Evolutionary conservation across 1,140 invertebrate genomes (phyloP).

Genomic region (Ganaspis sp.): DNA sequence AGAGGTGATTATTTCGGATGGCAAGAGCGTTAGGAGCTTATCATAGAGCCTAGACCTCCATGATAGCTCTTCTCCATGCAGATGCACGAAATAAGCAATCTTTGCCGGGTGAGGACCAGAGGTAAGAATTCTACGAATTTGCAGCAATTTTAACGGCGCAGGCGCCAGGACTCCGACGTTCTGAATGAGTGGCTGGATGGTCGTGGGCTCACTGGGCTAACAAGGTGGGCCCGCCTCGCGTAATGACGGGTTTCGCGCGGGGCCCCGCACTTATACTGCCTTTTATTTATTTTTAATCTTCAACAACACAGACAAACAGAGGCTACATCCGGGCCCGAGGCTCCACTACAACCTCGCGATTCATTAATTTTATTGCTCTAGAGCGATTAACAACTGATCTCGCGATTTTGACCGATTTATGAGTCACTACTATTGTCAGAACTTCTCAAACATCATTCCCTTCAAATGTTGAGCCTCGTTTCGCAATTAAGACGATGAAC

Average conservation of each 20-base stretch:
- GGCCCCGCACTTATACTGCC: slow-evolving; percentile 74
- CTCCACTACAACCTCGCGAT: slow-evolving; percentile 58
- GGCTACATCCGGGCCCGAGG: slow-evolving; percentile 72
- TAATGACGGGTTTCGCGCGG: slow-evolving; percentile 76
- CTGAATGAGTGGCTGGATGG: slow-evolving; percentile 70
- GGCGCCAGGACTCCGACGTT: slow-evolving; percentile 71
- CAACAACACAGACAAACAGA: slow-evolving; percentile 64
- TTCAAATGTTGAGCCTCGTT: neutral
- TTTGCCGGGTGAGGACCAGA: slow-evolving; percentile 57
- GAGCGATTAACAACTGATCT: slow-evolving; percentile 51
- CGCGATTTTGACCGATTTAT: slow-evolving; percentile 42
- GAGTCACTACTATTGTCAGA: slow-evolving; percentile 41
- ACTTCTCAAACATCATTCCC: slow-evolving; percentile 15
- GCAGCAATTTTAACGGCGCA: slow-evolving; percentile 75
- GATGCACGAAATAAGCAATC: slow-evolving; percentile 63
- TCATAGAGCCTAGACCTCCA: neutral
- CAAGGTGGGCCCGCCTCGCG: slow-evolving; percentile 76
- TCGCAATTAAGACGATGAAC: neutral
- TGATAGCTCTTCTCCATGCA: slow-evolving; percentile 16
- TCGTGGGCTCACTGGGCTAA: slow-evolving; percentile 68
- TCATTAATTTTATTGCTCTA: slow-evolving; percentile 62
- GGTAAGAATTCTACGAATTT: slow-evolving; percentile 73
- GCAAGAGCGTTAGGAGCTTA: neutral
- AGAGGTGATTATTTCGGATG: neutral
- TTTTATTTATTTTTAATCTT: slow-evolving; percentile 76